phyloP scores from a whole-genome alignment of 2,113 vertebrate species.

The Eupsittula cactorum region DNA sequence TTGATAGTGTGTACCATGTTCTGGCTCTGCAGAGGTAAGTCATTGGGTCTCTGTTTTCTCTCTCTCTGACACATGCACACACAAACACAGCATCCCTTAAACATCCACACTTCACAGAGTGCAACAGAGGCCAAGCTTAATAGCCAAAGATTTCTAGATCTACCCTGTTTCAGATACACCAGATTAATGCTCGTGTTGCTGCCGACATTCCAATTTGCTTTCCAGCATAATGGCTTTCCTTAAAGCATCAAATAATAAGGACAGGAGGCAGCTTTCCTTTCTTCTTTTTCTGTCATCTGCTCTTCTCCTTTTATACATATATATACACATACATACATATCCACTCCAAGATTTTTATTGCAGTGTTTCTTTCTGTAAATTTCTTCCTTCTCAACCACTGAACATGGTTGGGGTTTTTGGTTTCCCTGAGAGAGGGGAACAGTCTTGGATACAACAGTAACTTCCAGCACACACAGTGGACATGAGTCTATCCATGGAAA shows the following conservation, averaged over 20 bases:
- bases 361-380: background rate
- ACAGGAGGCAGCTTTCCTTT: background rate
- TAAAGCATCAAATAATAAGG: background rate
- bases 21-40: slow-evolving; percentile 2
- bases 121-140: background rate
- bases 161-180: background rate
- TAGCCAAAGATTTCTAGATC: background rate
- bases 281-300: background rate
- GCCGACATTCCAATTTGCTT: slow-evolving; percentile 22
- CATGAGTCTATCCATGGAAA: background rate
- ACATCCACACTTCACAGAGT: background rate
- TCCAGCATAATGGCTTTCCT: background rate
- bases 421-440: background rate
- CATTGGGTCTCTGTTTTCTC: background rate
- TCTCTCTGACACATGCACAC: background rate
- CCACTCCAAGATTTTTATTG: background rate
- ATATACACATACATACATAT: background rate
- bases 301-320: background rate
- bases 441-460: background rate
- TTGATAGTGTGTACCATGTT: slow-evolving; percentile 4
- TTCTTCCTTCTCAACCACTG: background rate
- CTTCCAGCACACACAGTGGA: background rate
- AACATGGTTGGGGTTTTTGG: background rate
- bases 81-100: background rate
- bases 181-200: background rate